Evolutionary conservation across 2,888 invertebrate species (phyloP), one percentile per base, ranked within the genome.

Genomic region (Troides helena): DNA sequence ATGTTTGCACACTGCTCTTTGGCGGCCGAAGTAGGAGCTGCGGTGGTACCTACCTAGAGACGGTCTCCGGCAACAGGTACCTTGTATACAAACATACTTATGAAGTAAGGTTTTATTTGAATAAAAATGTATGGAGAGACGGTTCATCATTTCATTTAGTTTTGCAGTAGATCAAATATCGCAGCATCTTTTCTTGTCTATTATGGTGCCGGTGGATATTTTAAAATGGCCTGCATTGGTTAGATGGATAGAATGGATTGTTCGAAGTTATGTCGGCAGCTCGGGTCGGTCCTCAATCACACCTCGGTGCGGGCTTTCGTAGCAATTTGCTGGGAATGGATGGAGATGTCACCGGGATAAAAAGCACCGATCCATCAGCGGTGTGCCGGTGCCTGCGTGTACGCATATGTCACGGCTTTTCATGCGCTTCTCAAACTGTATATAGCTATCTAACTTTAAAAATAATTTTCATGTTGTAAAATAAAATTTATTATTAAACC

Each of bases 311-410:
- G 75, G 73, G 75, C 76, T 78, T 74, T 79, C 25, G 83, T 82
- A 86, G 87, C 89, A 92, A 92, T 91, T 91, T 90, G 90, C 89
- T 79, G 79, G 80, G 82, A 87, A 90, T 90, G 85, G 86, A 92
- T 92, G 86, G 87, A 92, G 89, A 89, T 79, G 92, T 92, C 92
- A 89, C 75, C 85, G 82, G 82, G 81, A 91, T 90, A 92, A 92
- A 92, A 92, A 92, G 88, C 87, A 83, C 81, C 88, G 87, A 92
- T 92, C 88, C 86, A 90, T 92, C 91, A 91, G 81, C 72, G 56
- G 60, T 56, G 69, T 50, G 58, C 53, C 59, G 53, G 72, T 78
- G 71, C 78, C 78, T 79, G 80, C 83, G 85, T 87, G 85, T 84
- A 78, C 83, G 87, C 88, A 85, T 81, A 79, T 83, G 80, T 82